Evolutionary conservation across 2,888 invertebrate genomes (phyloP).

Genomic region (Nycteola revayana): DNA sequence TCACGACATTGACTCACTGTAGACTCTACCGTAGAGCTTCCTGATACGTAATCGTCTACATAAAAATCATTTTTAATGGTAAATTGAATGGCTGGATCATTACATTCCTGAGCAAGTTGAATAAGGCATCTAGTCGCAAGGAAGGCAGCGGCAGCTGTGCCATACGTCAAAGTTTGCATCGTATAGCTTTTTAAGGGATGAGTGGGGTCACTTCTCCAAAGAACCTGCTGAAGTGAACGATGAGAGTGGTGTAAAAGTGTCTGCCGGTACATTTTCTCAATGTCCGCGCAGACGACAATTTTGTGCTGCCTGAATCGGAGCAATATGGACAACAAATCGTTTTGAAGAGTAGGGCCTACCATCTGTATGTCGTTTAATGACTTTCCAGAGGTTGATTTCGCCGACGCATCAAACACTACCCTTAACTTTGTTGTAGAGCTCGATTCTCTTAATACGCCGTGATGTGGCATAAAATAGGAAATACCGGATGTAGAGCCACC

Average conservation of each 20-base stretch:
- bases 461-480: background rate
- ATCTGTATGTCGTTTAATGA: constrained; percentile 12
- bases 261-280: constrained; percentile 11
- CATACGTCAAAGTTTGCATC: background rate
- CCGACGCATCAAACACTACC: constrained; percentile 6
- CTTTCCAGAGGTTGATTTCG: constrained; percentile 3
- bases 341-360: constrained; percentile 8
- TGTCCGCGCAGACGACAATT: constrained; percentile 6
- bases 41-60: background rate
- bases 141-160: background rate
- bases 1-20: background rate
- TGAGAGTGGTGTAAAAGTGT: background rate
- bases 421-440: background rate
- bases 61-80: background rate
- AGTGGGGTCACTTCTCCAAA: background rate
- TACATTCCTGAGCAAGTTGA: background rate
- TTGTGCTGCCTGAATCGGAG: constrained; percentile 9
- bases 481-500: no score
- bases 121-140: background rate
- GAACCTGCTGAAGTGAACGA: background rate
- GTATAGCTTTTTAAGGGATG: background rate
- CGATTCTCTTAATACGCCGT: background rate
- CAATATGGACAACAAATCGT: constrained; percentile 9
- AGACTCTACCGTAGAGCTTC: background rate
- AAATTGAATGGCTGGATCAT: background rate